Base-by-base conservation (phyloP, 2,797 vertebrate genomes). In the Myripristis jacobus region DNA sequence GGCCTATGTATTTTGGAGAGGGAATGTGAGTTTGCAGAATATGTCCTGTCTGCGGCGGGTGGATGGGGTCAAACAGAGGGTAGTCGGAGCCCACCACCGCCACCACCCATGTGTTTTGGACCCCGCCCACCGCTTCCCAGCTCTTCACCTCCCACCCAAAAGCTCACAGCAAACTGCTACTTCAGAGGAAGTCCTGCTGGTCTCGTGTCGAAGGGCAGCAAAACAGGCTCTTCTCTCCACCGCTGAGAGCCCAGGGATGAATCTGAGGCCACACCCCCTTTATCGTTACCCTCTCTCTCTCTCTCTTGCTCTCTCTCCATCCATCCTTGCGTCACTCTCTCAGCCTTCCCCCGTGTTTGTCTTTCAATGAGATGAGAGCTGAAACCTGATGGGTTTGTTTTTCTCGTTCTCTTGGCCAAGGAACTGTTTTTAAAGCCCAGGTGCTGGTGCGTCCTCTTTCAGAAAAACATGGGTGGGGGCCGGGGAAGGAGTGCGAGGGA, bases 111-210 rank as follows among this genome's bases (percentile, higher is more conserved):
- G n/a, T n/a, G n/a, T n/a, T n/a, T n/a, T 61, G 22, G 21, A 15
- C 46, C 10, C 22, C 19, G 55, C 8, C 2, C 1, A 36, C 34
- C 21, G 50, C 22, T 56, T 54, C 63, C 19, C 21, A n/a, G 4
- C n/a, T 27, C 19, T 56, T 22, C 2, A 16, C 38, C 24, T 19
- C 52, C 72, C 66, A 36, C 60, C 67, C 77, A 51, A 78, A n/a
- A 51, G 6, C 77, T 91, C 76, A 67, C 84, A 91, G 83, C 84
- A 85, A 88, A 88, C 82, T 84, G 87, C 70, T 80, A 90, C 83
- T 91, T 92, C 90, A 90, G 82, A 79, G 72, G 87, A 92, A 81
- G 55, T 71, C 84, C 62, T 75, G 79, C 82, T 84, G 77, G 69
- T 80, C 59, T 43, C 16, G 22, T 77, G 86, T 90, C 75, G 52